A percentile compares a stretch with the other conserved stretches of the same genome.
These are phyloP conservation scores for Tinea trinotella DNA, from an alignment of 2,888 invertebrate species.

Conservation along the genomic window DNA sequence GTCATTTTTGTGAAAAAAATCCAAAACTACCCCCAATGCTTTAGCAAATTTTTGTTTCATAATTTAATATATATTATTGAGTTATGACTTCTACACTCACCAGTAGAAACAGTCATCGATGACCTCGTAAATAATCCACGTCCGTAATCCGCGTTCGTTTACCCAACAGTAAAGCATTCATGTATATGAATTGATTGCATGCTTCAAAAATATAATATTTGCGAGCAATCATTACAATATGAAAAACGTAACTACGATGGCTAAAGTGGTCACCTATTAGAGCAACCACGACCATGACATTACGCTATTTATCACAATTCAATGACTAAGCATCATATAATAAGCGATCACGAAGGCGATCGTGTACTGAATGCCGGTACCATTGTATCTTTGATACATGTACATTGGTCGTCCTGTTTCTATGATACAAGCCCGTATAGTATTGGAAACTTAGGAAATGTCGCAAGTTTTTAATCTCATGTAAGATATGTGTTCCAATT, in stretches of 20 bases:
- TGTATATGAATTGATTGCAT: neutral
- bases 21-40: no score
- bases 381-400: no score
- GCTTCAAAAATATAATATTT: conserved; percentile 1
- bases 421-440: no score
- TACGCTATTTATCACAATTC: conserved; percentile 3
- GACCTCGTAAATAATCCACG: neutral
- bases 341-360: no score
- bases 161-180: conserved; percentile 15
- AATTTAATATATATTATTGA: neutral
- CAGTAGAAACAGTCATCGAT: neutral
- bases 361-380: no score
- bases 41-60: no score
- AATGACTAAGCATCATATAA: neutral
- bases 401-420: no score
- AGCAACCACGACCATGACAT: conserved; percentile 4
- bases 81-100: neutral
- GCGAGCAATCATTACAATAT: neutral
- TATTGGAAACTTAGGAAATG: no score
- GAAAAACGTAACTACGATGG: neutral
- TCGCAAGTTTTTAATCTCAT: no score
- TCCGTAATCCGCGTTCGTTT: neutral
- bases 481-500: no score
- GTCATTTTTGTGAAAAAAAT: no score
- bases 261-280: neutral